These are phyloP conservation scores for Eumeta japonica DNA, from an alignment of 1,140 invertebrate genomes.

Conservation along the genomic window DNA sequence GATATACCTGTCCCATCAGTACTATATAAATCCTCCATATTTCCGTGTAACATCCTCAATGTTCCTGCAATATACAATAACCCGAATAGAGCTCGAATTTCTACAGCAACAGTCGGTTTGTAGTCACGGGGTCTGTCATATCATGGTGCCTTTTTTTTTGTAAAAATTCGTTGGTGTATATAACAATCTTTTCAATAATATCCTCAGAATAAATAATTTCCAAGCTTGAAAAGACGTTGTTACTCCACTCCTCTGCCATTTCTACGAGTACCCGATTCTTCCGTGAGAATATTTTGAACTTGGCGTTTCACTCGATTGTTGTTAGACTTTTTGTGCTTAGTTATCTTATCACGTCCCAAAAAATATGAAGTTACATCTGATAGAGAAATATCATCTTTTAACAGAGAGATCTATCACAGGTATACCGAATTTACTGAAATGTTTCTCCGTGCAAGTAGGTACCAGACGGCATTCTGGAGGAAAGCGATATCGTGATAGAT, in stretches of 20 bases:
- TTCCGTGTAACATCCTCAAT: not conserved
- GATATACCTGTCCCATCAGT: conserved; percentile 4
- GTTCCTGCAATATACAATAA: conserved; percentile 3
- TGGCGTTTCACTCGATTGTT: no score
- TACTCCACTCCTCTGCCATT: conserved; percentile 10
- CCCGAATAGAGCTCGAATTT: conserved; percentile 14
- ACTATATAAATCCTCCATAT: conserved; percentile 3
- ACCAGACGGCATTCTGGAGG: conserved; percentile 24
- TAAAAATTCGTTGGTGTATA: conserved; percentile 17
- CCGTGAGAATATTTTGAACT: no score
- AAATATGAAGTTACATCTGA: no score
- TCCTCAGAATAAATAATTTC: no score
- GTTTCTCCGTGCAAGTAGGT: conserved; percentile 10
- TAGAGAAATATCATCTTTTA: no score
- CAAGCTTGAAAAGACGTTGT: conserved; percentile 15
- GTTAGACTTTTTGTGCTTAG: no score
- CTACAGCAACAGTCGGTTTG: conserved; percentile 14
- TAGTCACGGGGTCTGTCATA: conserved; percentile 15
- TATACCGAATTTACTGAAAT: conserved; percentile 19
- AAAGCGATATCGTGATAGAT: conserved; percentile 13
- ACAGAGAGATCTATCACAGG: conserved; percentile 32
- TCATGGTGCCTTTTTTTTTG: conserved; percentile 15
- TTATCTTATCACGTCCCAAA: no score
- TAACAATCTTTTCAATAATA: conserved; percentile 18
- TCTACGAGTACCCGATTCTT: conserved; percentile 13